These are phyloP conservation scores for Eudemis profundana DNA, from an alignment of 2,888 invertebrate species.

Conservation along the genomic window DNA sequence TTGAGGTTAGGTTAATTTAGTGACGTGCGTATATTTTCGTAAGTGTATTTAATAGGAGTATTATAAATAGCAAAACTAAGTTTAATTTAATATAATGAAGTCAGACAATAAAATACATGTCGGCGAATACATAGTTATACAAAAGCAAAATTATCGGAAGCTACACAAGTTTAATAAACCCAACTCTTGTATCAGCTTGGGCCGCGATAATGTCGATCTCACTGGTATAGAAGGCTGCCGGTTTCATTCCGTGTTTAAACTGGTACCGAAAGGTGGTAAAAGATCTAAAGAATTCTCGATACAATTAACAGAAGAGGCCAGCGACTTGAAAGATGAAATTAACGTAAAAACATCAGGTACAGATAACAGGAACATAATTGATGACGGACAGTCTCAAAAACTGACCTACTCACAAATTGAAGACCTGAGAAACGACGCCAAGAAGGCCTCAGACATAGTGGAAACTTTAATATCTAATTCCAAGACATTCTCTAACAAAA, in stretches of 20 bases:
- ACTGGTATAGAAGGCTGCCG: constrained; percentile 87
- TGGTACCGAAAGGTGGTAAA: constrained; percentile 86
- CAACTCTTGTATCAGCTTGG: constrained; percentile 87
- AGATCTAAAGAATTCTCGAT: constrained; percentile 84
- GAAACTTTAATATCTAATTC: constrained; percentile 95
- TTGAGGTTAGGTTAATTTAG: constrained; percentile 39
- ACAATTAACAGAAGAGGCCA: constrained; percentile 79
- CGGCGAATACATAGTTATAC: constrained; percentile 91
- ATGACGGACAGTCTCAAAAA: constrained; percentile 92
- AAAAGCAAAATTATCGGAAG: constrained; percentile 91
- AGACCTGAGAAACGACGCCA: constrained; percentile 90
- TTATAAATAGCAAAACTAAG: constrained; percentile 5
- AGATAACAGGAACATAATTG: constrained; percentile 94
- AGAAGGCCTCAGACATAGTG: constrained; percentile 93
- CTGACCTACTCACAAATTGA: constrained; percentile 93
- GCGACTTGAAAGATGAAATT: constrained; percentile 85
- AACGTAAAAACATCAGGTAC: constrained; percentile 88
- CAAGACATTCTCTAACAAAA: constrained; percentile 95
- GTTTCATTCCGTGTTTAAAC: constrained; percentile 91
- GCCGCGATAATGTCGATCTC: constrained; percentile 89
- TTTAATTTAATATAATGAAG: constrained; percentile 20
- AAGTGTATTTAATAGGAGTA: constrained; percentile 5
- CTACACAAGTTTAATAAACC: constrained; percentile 89
- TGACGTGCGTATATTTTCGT: constrained; percentile 30
- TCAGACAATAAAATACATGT: constrained; percentile 79